These are phyloP conservation scores for Spongilla lacustris DNA, from an alignment of 37 sponge, comb jelly and placozoan genomes.

Conservation along the genomic window DNA sequence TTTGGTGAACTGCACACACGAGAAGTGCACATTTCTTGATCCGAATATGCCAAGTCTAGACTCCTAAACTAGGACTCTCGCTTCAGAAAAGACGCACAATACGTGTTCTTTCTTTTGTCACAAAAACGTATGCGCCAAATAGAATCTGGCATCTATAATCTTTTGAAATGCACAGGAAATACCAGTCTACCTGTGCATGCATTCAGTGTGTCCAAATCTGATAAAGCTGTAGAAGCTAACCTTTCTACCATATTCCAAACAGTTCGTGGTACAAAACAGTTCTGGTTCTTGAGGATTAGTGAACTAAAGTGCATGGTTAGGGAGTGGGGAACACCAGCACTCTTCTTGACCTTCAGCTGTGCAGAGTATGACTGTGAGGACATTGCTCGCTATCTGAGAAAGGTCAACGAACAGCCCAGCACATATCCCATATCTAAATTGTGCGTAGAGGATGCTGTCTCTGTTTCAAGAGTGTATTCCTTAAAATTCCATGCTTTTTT, in stretches of 20 bases:
- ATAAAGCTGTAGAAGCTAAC: slow-evolving; percentile 40
- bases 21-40: slow-evolving; percentile 12
- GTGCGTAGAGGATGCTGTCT: slow-evolving; percentile 52
- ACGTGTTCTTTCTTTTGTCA: slow-evolving; percentile 48
- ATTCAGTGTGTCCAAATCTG: slow-evolving; percentile 19
- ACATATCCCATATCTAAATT: slow-evolving; percentile 38
- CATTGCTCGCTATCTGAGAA: slow-evolving; percentile 34
- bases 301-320: slow-evolving; percentile 49
- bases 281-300: slow-evolving; percentile 25
- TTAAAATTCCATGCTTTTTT: slow-evolving; percentile 40
- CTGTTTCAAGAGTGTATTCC: slow-evolving; percentile 37
- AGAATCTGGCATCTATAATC: slow-evolving; percentile 29
- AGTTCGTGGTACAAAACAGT: slow-evolving; percentile 24
- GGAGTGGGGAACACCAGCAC: slow-evolving; percentile 50
- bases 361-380: slow-evolving; percentile 59
- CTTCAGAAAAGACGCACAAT: slow-evolving; percentile 53
- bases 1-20: slow-evolving; percentile 54
- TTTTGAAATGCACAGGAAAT: slow-evolving; percentile 23
- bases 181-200: slow-evolving; percentile 21
- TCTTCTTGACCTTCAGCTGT: slow-evolving; percentile 54
- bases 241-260: slow-evolving; percentile 39
- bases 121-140: slow-evolving; percentile 26
- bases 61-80: slow-evolving; percentile 46
- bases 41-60: slow-evolving; percentile 51
- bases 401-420: slow-evolving; percentile 26